These are phyloP conservation scores for Hydrolagus colliei DNA, from an alignment of 2,797 vertebrate species.

Conservation along the genomic window DNA sequence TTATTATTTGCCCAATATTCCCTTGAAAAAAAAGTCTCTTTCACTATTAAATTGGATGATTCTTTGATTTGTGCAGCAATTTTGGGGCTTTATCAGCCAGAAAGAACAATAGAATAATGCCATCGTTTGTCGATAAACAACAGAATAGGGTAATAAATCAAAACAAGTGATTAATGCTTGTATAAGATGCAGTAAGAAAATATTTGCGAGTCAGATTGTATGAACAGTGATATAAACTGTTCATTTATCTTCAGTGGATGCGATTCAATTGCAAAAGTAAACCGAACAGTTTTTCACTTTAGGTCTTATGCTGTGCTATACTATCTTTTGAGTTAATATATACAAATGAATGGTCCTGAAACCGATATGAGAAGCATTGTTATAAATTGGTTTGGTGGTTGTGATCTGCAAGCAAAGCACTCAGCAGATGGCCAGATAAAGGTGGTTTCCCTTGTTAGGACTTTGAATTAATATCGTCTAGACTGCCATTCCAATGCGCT, in stretches of 20 bases:
- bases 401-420: too few relatives aligned
- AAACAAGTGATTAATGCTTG: background rate
- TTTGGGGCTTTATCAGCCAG: slow-evolving; percentile 4
- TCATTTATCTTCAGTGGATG: slow-evolving; percentile 9
- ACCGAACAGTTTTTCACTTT: background rate
- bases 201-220: background rate
- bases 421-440: too few relatives aligned
- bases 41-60: background rate
- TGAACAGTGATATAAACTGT: background rate
- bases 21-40: background rate
- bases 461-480: too few relatives aligned
- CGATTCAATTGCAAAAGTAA: background rate
- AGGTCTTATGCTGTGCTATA: background rate
- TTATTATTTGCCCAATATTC: background rate
- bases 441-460: too few relatives aligned
- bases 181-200: background rate
- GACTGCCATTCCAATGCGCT: too few relatives aligned
- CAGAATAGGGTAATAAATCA: slow-evolving; percentile 9
- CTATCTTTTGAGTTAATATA: too few relatives aligned
- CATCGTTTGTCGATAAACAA: background rate
- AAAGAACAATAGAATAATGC: slow-evolving; percentile 10
- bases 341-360: too few relatives aligned
- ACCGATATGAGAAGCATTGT: too few relatives aligned
- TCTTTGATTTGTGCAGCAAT: background rate
- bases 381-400: too few relatives aligned